Percentiles rank a stretch among this genome's conserved stretches.
Evolutionary conservation across 2,113 vertebrate species (phyloP).

Genomic region (Piaya cayana): DNA sequence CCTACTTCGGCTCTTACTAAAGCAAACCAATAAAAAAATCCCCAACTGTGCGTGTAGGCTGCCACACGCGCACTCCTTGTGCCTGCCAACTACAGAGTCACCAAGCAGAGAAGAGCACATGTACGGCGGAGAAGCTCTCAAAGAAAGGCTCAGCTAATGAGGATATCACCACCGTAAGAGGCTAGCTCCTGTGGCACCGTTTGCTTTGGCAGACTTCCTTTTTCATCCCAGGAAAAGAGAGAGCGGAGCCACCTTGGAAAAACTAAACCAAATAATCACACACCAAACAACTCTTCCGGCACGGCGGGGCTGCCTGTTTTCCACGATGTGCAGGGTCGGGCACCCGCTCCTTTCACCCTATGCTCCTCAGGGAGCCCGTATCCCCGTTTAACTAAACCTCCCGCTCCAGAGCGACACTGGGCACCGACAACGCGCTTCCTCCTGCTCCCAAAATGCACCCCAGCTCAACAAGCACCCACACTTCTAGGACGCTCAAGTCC

Average conservation of each 20-base stretch:
- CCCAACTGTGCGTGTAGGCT: not conserved
- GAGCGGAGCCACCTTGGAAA: not conserved
- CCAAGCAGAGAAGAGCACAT: not conserved
- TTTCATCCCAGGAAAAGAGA: not conserved
- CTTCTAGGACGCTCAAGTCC: not conserved
- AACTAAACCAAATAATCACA: not conserved
- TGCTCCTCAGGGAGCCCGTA: not conserved
- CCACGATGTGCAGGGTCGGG: accelerated
- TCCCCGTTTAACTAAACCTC: not conserved
- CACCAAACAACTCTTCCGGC: not conserved
- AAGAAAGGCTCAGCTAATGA: not conserved
- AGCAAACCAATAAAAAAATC: conserved; percentile 16
- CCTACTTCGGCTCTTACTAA: conserved; percentile 21
- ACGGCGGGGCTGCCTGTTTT: not conserved
- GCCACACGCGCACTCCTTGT: not conserved
- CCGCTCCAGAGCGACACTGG: not conserved
- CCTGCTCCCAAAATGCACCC: not conserved
- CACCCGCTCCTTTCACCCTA: accelerated
- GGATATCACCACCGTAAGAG: not conserved
- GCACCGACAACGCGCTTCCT: not conserved
- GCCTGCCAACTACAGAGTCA: not conserved
- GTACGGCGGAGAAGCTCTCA: not conserved
- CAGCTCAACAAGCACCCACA: not conserved
- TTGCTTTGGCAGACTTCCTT: not conserved
- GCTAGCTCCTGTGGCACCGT: not conserved